phyloP scores from a whole-genome alignment of 2,113 vertebrate genomes.

The Sardina pilchardus region DNA sequence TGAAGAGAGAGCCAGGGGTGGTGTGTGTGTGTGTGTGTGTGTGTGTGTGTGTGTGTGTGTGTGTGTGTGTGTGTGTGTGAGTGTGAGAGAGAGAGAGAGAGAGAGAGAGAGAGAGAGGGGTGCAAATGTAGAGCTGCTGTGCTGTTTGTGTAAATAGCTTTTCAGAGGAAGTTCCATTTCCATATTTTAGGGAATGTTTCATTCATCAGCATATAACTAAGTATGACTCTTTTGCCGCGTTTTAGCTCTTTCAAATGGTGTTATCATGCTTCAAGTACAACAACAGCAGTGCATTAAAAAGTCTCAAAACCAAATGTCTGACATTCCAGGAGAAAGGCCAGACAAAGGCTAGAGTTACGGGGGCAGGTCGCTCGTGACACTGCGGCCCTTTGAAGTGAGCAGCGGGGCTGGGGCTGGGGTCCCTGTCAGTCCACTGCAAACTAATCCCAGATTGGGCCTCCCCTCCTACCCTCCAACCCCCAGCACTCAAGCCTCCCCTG shows the following conservation, averaged over 20 bases:
- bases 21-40: not conserved
- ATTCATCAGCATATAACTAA: not conserved
- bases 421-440: conserved; percentile 50
- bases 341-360: conserved; percentile 35
- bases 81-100: not conserved
- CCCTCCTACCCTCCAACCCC: not conserved
- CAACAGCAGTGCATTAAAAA: not conserved
- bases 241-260: not conserved
- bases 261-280: not conserved
- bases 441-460: conserved; percentile 47
- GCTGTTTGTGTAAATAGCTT: not conserved
- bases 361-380: conserved; percentile 28
- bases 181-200: not conserved
- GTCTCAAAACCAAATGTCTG: conserved; percentile 7
- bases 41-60: not conserved
- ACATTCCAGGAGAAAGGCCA: conserved; percentile 29
- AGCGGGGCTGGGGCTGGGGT: conserved; percentile 21
- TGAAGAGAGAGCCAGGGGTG: not conserved
- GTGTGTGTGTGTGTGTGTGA: not conserved
- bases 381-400: conserved; percentile 46
- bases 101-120: not conserved
- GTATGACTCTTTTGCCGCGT: not conserved
- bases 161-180: not conserved
- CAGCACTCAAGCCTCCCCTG: not conserved
- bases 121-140: not conserved